phyloP scores from a whole-genome alignment of 2,113 vertebrate genomes.

The Gopherus flavomarginatus region DNA sequence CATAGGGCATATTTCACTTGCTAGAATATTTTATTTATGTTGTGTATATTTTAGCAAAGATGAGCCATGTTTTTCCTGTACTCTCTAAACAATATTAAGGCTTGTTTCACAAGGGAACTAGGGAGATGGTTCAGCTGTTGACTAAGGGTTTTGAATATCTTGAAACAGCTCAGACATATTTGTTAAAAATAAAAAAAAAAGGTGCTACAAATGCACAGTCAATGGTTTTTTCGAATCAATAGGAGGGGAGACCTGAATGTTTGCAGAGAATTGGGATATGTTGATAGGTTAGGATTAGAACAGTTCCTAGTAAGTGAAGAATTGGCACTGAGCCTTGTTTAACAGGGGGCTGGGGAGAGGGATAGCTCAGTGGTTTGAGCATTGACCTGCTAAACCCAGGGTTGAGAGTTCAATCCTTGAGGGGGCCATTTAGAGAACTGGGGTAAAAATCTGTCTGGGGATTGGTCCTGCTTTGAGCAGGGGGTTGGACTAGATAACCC shows the following conservation, averaged over 20 bases:
- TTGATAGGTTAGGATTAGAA: not conserved
- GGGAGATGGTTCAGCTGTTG: not conserved
- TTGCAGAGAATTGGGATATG: not conserved
- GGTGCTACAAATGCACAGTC: not conserved
- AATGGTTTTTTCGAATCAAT: not conserved
- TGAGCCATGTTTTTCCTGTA: not conserved
- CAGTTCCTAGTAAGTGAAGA: not conserved
- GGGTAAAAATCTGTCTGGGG: too few relatives aligned
- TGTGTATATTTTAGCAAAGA: constrained; percentile 13
- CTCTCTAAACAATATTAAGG: not conserved
- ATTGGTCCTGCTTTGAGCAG: too few relatives aligned
- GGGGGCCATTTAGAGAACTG: too few relatives aligned
- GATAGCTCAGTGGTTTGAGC: too few relatives aligned
- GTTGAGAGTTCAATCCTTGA: too few relatives aligned
- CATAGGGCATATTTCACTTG: not conserved
- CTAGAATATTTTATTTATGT: not conserved
- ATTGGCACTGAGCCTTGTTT: not conserved
- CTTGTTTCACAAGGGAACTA: not conserved
- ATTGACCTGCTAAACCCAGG: too few relatives aligned
- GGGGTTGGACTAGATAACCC: too few relatives aligned
- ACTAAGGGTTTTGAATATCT: not conserved
- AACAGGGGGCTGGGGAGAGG: not conserved
- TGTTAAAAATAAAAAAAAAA: not conserved
- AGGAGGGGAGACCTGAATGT: not conserved
- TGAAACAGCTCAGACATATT: not conserved